These are phyloP conservation scores for Pantherophis alleghaniensis DNA, from an alignment of 2,797 vertebrate genomes.

Conservation along the genomic window DNA sequence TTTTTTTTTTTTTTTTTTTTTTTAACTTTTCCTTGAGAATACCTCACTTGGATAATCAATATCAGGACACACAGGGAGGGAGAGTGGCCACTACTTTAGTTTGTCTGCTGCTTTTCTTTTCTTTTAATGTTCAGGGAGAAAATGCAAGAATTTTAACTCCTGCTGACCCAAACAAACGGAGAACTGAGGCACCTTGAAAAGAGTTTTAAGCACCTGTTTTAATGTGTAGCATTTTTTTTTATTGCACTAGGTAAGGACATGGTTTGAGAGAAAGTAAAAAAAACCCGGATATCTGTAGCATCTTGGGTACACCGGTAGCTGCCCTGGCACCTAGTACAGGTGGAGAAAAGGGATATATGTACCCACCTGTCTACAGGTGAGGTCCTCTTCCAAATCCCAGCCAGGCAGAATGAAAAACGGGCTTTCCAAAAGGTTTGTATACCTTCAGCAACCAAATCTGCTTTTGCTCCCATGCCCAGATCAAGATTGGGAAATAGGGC, in stretches of 20 bases:
- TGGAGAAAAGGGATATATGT: constrained; percentile 44
- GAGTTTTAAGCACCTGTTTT: constrained; percentile 53
- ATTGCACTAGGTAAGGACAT: constrained; percentile 57
- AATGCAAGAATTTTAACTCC: constrained; percentile 64
- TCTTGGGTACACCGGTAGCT: constrained; percentile 48
- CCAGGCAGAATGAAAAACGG: background rate
- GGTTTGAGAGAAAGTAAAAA: constrained; percentile 27
- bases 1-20: background rate
- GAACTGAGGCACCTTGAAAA: constrained; percentile 66
- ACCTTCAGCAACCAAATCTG: background rate
- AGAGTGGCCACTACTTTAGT: constrained; percentile 71
- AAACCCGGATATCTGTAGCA: constrained; percentile 39
- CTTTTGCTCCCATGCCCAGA: background rate
- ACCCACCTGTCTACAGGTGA: constrained; percentile 42
- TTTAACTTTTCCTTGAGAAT: constrained; percentile 65
- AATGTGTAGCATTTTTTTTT: constrained; percentile 55
- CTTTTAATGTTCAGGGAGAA: constrained; percentile 74
- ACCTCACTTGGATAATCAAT: constrained; percentile 78
- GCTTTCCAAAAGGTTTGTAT: background rate
- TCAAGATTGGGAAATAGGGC: background rate
- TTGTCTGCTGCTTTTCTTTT: constrained; percentile 70
- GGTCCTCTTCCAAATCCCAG: background rate
- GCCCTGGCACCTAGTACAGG: constrained; percentile 44
- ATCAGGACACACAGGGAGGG: constrained; percentile 73
- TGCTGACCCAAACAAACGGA: constrained; percentile 57